Conservation (phyloP, 2,797 vertebrate genomes). For the Miopithecus talapoin region DNA sequence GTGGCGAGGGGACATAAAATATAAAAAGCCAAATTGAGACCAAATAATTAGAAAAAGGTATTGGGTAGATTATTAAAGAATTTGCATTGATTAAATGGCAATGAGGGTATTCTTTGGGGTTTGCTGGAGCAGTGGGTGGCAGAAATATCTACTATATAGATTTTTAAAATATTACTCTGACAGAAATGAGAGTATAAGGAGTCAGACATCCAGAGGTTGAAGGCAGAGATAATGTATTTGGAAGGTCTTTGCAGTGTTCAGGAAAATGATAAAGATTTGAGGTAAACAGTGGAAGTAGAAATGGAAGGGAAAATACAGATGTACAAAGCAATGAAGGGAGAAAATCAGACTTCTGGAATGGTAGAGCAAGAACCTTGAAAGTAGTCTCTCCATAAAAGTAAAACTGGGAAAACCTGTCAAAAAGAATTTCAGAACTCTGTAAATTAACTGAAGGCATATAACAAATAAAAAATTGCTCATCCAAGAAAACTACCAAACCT, state of each 20-base stretch:
- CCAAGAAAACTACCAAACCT: neutral
- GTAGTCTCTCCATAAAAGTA: neutral
- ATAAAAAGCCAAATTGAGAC: neutral
- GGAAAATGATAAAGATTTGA: neutral
- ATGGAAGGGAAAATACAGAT: neutral
- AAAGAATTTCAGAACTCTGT: neutral
- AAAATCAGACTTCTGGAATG: neutral
- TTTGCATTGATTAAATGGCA: neutral
- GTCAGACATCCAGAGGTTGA: neutral
- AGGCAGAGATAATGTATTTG: neutral
- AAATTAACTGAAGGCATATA: neutral
- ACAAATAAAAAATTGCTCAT: neutral
- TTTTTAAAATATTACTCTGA: neutral
- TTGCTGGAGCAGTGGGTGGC: neutral
- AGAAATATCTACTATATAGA: neutral
- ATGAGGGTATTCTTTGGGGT: neutral
- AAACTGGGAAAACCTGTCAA: neutral
- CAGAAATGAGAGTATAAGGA: neutral
- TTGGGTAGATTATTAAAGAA: neutral
- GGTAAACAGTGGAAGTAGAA: neutral
- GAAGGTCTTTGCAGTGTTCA: neutral
- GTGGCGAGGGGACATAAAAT: neutral
- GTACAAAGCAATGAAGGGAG: neutral
- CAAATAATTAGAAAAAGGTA: neutral
- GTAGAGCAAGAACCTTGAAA: neutral